Base-by-base conservation (phyloP, 2,113 vertebrate species). In the Tupaia chinensis region DNA sequence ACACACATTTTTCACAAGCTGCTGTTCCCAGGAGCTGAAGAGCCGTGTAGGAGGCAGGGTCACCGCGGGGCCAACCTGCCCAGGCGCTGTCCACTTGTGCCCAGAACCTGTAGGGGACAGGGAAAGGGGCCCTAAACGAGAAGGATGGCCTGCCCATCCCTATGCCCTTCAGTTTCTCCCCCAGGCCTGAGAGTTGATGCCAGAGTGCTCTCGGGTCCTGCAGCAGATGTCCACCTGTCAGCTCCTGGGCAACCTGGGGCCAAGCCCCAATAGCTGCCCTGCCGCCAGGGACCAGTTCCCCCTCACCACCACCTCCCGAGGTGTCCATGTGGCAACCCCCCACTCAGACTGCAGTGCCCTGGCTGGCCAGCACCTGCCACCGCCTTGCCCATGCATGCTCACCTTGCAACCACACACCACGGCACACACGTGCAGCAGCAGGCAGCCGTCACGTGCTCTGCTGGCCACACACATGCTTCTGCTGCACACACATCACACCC, bases 181-280 rank as follows among this genome's bases (percentile, higher is more conserved):
- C 9, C 32, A 54, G 73, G 56, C 66, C 82, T 69, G 72, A 56
- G 61, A 96, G 86, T 20, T 25, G 65, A 78, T 82, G 29, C 68
- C 0, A 0, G 73, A 68, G 79, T 76, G 82, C 19, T 77, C 81
- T 72, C 81, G 29, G 80, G n/a, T 78, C 76, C 87, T 32, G 56
- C 2, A 0, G 53, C 61, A 56, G 0, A 23, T 70, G 60, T 69
- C 90, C 73, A 91, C 69, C 65, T 29, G 65, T 66, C 80, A 69
- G 82, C 73, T 69, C 53, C 69, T 17, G 8, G 79, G 72, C 65
- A 86, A 65, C 53, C 88, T 58, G 15, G 20, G 17, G 8, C 5
- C 23, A 86, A 78, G 53, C 54, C 91, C 92, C 89, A 94, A 97
- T 94, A 98, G 97, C 93, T 95, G 94, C 63, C 56, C 70, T 20